These are phyloP conservation scores for Camponotus vicinus DNA, from an alignment of 1,140 invertebrate species.

Conservation along the genomic window DNA sequence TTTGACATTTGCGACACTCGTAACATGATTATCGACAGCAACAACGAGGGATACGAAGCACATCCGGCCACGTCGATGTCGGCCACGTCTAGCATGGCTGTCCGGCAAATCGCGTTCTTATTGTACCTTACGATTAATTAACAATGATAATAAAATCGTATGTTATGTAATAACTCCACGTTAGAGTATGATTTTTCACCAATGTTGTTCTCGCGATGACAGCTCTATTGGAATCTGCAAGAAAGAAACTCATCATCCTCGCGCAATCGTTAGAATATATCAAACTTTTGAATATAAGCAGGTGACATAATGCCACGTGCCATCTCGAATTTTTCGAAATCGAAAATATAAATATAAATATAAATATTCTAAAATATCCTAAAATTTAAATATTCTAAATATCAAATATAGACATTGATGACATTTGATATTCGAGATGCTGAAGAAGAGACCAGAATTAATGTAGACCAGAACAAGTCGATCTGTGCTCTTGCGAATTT, in stretches of 20 bases:
- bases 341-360: not conserved
- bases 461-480: too few relatives aligned
- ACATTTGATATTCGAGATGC: too few relatives aligned
- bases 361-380: not conserved
- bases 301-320: not conserved
- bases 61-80: conserved; percentile 69
- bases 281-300: not conserved
- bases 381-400: not conserved
- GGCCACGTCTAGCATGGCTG: conserved; percentile 75
- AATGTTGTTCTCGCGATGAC: not conserved
- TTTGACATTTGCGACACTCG: conserved; percentile 59
- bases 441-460: too few relatives aligned
- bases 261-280: not conserved
- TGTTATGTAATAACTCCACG: conserved; percentile 73
- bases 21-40: conserved; percentile 57
- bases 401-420: not conserved
- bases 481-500: too few relatives aligned
- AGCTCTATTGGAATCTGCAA: not conserved
- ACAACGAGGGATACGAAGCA: conserved; percentile 44
- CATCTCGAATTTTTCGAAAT: not conserved
- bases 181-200: not conserved
- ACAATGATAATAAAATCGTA: conserved; percentile 77
- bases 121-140: conserved; percentile 79
- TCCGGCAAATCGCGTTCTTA: conserved; percentile 73
- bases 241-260: not conserved